phyloP scores from a whole-genome alignment of 2,888 invertebrate species.

The Drosophila melanosoma region DNA sequence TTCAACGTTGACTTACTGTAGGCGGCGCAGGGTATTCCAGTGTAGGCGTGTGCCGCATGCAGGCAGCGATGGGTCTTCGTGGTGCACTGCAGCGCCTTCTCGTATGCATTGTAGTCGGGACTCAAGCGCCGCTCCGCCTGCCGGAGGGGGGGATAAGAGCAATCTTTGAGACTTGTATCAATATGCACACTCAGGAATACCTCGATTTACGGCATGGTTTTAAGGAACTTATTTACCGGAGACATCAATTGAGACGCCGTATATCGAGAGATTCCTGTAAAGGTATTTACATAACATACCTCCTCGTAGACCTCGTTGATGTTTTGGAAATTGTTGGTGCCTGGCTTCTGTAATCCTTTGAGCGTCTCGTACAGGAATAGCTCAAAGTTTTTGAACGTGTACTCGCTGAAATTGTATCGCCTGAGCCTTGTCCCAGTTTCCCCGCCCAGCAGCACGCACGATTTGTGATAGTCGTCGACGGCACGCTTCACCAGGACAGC shows the following conservation, averaged over 20 bases:
- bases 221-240: not conserved
- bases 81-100: constrained; percentile 93
- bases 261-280: not conserved
- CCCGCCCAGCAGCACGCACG: constrained; percentile 88
- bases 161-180: not conserved
- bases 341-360: constrained; percentile 90
- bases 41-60: constrained; percentile 96
- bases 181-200: not conserved
- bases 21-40: constrained; percentile 92
- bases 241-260: not conserved
- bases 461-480: constrained; percentile 92
- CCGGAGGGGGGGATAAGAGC: not conserved
- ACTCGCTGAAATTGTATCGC: constrained; percentile 88
- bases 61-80: constrained; percentile 95
- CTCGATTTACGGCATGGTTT: not conserved
- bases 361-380: constrained; percentile 95
- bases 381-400: constrained; percentile 92
- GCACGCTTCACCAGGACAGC: constrained; percentile 94
- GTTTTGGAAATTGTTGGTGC: constrained; percentile 88
- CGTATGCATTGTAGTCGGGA: constrained; percentile 86
- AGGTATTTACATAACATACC: constrained; percentile 83
- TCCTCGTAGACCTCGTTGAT: constrained; percentile 88
- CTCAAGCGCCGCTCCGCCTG: constrained; percentile 85
- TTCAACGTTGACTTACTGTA: constrained; percentile 89
- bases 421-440: constrained; percentile 86